phyloP scores from a whole-genome alignment of 2,113 vertebrate species.

The Accipiter virgatus region DNA sequence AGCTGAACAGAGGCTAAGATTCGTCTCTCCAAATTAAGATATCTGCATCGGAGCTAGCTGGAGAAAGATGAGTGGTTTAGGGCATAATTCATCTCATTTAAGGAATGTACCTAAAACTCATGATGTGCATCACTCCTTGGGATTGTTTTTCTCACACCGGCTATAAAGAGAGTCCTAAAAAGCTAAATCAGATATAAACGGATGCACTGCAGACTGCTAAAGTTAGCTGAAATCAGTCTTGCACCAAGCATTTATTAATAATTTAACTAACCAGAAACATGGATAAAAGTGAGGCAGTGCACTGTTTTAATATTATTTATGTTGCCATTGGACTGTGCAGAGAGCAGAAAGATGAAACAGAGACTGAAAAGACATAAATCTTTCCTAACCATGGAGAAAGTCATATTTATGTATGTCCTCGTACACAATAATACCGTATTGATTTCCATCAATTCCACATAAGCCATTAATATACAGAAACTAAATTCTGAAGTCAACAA shows the following conservation, averaged over 20 bases:
- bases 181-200: not conserved
- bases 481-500: not conserved
- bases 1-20: not conserved
- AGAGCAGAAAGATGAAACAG: not conserved
- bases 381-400: not conserved
- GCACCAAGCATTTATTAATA: not conserved
- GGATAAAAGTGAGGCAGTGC: not conserved
- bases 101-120: not conserved
- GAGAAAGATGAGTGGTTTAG: not conserved
- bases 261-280: slow-evolving; percentile 15
- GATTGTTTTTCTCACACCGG: not conserved
- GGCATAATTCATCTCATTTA: not conserved
- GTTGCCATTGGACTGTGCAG: not conserved
- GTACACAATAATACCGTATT: not conserved
- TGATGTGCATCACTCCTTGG: not conserved
- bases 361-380: slow-evolving; percentile 7
- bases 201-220: not conserved
- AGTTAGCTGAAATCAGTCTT: slow-evolving; percentile 11
- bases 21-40: not conserved
- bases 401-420: not conserved
- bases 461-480: not conserved
- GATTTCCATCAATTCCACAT: not conserved
- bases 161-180: not conserved
- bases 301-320: slow-evolving; percentile 32
- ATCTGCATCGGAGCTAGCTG: not conserved